A percentile compares a stretch with the other conserved stretches of the same genome.
Conservation (phyloP, 2,888 invertebrate species). For the Drosophila subsilvestris region DNA sequence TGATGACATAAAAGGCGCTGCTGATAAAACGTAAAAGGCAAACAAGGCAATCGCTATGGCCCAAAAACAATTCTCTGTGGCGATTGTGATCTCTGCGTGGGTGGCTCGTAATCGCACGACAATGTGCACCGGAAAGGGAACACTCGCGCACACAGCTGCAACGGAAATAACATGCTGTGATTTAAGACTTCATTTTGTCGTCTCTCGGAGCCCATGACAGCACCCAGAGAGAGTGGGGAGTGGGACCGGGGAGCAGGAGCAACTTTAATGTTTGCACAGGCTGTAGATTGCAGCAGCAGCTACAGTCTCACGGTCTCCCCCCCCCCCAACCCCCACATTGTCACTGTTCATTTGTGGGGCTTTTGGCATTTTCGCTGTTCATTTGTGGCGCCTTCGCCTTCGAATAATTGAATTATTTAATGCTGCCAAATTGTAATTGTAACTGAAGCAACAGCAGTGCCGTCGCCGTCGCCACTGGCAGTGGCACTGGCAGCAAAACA, state of each 20-base stretch:
- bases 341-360: neutral
- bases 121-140: constrained; percentile 58
- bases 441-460: constrained; percentile 43
- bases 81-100: constrained; percentile 67
- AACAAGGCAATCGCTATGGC: constrained; percentile 57
- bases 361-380: constrained; percentile 28
- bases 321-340: neutral
- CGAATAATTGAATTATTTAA: constrained; percentile 77
- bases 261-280: constrained; percentile 40
- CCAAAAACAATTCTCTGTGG: constrained; percentile 62
- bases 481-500: constrained; percentile 21
- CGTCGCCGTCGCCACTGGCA: constrained; percentile 14
- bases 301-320: neutral
- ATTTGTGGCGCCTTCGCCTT: constrained; percentile 50
- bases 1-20: constrained; percentile 75
- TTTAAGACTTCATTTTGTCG: constrained; percentile 80
- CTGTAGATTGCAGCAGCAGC: constrained; percentile 14
- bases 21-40: constrained; percentile 70
- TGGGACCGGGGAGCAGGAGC: neutral
- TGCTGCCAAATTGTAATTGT: constrained; percentile 70
- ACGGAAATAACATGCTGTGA: constrained; percentile 82
- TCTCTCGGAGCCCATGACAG: constrained; percentile 21
- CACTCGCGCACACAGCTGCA: constrained; percentile 54
- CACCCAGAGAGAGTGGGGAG: neutral
- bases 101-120: constrained; percentile 47